Percentiles rank a stretch among this genome's conserved stretches.
phyloP scores from a whole-genome alignment of 2,113 vertebrate species.

The Desmodus rotundus region DNA sequence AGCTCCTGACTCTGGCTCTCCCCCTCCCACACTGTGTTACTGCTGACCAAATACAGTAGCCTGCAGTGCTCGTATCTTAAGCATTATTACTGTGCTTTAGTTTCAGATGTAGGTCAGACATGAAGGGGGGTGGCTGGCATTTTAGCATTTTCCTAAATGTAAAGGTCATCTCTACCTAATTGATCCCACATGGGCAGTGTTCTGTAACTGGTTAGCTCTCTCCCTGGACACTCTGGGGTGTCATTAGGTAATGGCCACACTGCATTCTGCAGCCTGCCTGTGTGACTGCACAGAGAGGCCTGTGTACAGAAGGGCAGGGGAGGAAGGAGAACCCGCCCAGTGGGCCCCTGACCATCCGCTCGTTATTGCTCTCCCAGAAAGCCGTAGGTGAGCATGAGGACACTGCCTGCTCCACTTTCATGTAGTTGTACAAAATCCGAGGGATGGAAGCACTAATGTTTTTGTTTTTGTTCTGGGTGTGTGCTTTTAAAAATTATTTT shows the following conservation, averaged over 20 bases:
- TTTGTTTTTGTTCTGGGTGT: not conserved
- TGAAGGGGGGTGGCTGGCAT: slow-evolving; percentile 24
- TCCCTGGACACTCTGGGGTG: not conserved
- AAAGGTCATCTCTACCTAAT: slow-evolving; percentile 25
- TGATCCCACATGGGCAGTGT: slow-evolving; percentile 16
- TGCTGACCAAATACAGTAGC: not conserved
- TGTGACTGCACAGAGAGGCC: not conserved
- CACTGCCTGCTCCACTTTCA: not conserved
- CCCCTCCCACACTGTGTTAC: not conserved
- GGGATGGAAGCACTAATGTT: not conserved
- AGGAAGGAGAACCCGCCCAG: not conserved
- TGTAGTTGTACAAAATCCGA: not conserved
- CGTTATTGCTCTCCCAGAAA: not conserved
- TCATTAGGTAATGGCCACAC: not conserved
- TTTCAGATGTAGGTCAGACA: not conserved
- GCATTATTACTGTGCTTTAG: not conserved
- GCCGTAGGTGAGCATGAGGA: not conserved
- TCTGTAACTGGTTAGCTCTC: not conserved
- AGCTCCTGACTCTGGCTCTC: not conserved
- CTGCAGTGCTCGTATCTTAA: not conserved
- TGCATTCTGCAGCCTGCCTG: not conserved
- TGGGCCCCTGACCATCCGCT: not conserved
- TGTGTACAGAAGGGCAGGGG: not conserved
- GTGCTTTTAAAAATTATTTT: not conserved
- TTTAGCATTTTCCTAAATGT: not conserved